Base-by-base conservation (phyloP, 2,888 invertebrate species). In the Craniophora ligustri region DNA sequence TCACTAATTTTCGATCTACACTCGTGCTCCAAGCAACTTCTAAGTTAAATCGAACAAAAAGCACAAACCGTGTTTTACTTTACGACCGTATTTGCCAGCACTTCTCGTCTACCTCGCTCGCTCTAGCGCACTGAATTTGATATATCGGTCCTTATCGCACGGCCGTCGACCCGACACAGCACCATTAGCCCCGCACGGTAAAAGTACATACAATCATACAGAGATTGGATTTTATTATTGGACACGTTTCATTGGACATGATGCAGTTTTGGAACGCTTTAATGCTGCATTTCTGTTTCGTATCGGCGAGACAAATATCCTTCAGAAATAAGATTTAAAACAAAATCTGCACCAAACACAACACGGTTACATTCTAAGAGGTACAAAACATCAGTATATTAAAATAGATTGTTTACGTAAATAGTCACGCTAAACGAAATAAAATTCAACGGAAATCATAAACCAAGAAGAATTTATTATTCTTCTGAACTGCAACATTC, bases 151-250 rank as follows among this genome's bases (percentile, higher is more conserved):
- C 59, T 73, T 38, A 51, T 87, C 77, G 63, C 79, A 75, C 86
- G 88, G 88, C 67, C 88, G 86, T 86, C 88, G 88, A 88, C 88
- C 88, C 83, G 81, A 71, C 72, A 54, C 50, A 54, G 75, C 69
- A 78, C 77, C 79, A 81, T 79, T 82, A 81, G 74, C 68, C 67
- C 75, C 72, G 73, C 76, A 66, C 76, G 76, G 72, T 78, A 77
- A 76, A 80, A 76, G 82, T 78, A 80, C 78, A 77, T 76, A 76
- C 78, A 76, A 75, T 73, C 76, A 72, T 70, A 74, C 74, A 70
- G 59, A 76, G 73, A 76, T 76, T 76, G 70, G 61, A 55, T 75
- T 79, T 75, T 77, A 68, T 75, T 78, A 72, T 68, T 69, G 65
- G 64, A 66, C 61, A 69, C 73, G 72, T 72, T 73, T 69, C 69